Base-by-base conservation (phyloP, 2,888 invertebrate species). In the Sepioteuthis lessoniana region DNA sequence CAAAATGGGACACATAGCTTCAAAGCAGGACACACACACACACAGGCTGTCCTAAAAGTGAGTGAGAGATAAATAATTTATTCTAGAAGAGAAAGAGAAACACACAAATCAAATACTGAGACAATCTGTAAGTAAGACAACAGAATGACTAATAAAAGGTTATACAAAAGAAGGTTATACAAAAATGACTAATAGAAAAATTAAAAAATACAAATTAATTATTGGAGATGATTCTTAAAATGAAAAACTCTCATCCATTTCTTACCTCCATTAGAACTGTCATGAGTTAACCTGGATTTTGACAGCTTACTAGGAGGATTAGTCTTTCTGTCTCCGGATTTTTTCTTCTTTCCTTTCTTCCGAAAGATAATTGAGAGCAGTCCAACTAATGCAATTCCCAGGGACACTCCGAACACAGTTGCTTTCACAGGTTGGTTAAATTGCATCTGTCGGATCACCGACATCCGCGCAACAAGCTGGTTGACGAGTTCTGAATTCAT, bases 321-420 rank as follows among this genome's bases (percentile, higher is more conserved):
- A 90, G 76, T 94, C 93, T 94, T 94, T 35, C 94, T 93, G 46
- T 94, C 93, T 90, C 92, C 93, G 7, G 93, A 94, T 93, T 94
- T 94, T 37, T 38, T 94, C 42, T 95, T 94, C 90, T 94, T 93
- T 50, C 94, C 95, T 31, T 96, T 95, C 42, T 96, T 94, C 37
- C 96, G 95, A 94, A 97, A 96, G 93, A 98, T 98, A 95, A 98
- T 98, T 91, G 99, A 98, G 55, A 99, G 97, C 25, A 98, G 98
- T 90, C 98, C 98, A 91, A 99, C 98, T n/a, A 99, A 97, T 21
- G 98, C 98, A 38, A 98, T 98, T 96, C 99, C 98, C 90, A 98
- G 98, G 93, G 98, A 98, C 95, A 98, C 97, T 95, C 98, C 98
- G 96, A 98, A 98, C 96, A 98, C 97, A 94, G 98, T 98, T 94